Evolutionary conservation across 1,140 invertebrate species (phyloP), one percentile per base, ranked within the genome.

Genomic region (Formica selysi): DNA sequence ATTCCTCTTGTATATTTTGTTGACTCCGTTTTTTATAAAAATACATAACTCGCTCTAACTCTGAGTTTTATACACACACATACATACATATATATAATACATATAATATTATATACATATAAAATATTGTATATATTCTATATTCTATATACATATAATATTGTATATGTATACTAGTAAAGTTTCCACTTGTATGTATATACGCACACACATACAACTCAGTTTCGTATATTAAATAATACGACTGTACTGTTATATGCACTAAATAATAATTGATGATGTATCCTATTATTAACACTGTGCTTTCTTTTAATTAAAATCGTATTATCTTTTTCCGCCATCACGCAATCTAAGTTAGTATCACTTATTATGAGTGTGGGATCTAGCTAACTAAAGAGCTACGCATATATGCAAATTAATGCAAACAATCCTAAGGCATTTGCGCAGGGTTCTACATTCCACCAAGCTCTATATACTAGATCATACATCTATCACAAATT

Each of bases 221-320:
- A 13, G 13, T 11, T 3, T 62, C 5, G 7, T 61, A 10, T 8
- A 29, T 32, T 13, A 62, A 65, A 64, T 16, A 44, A 36, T 32
- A 6, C 19, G 36, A 48, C 16, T 44, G 22, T 54, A 68, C 64
- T 26, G 32, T 80, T 54, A 80, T 1, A 38, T 16, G 64, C 16
- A 38, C 44, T 54, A 57, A 80, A 80, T 80, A 80, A 70, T 54
- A 38, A 22, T 68, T 65, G 41, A 4, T 13, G 8, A 78, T 65
- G 38, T 48, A 64, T 79, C 36, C 41, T 79, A 70, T 80, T 2
- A 32, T 54, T 76, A 64, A 64, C 10, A 13, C 32, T 51, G 32
- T 57, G 13, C 44, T 70, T 38, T 68, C 13, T 29, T 70, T 57
- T 51, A 38, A 44, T 32, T 44, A 32, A 13, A 59, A 32, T 61